Evolutionary conservation across 2,113 vertebrate genomes (phyloP).

Genomic region (Clarias magur): DNA sequence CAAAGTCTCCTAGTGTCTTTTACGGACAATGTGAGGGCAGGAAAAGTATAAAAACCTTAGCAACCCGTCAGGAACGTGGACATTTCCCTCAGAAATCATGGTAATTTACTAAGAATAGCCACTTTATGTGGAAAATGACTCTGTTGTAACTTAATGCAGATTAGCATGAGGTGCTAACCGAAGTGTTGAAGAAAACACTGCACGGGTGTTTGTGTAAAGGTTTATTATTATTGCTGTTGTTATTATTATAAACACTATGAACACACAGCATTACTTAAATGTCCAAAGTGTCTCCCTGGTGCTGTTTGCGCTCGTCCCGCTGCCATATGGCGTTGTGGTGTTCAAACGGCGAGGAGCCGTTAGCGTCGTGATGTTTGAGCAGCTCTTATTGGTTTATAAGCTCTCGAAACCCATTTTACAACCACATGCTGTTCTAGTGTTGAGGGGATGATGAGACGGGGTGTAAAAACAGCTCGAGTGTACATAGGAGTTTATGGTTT

Average conservation of each 20-base stretch:
- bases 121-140: not conserved
- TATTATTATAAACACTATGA: not conserved
- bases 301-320: not conserved
- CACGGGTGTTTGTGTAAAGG: not conserved
- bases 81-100: not conserved
- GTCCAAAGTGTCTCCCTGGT: constrained; percentile 12
- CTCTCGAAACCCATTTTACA: constrained; percentile 30
- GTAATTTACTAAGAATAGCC: not conserved
- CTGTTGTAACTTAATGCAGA: not conserved
- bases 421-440: constrained; percentile 26
- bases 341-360: constrained; percentile 7
- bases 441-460: not conserved
- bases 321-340: constrained; percentile 26
- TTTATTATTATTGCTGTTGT: not conserved
- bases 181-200: not conserved
- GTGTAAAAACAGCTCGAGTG: constrained; percentile 24
- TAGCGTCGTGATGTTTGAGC: constrained; percentile 24
- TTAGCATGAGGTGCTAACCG: not conserved
- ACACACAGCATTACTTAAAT: constrained; percentile 1
- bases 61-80: not conserved
- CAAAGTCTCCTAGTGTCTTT: not conserved
- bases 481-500: constrained; percentile 15
- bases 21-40: not conserved
- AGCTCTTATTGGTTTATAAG: constrained; percentile 34
- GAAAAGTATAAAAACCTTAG: not conserved